Base-by-base conservation (phyloP, 2,797 vertebrate genomes). In the Pseudomugil gertrudae region DNA sequence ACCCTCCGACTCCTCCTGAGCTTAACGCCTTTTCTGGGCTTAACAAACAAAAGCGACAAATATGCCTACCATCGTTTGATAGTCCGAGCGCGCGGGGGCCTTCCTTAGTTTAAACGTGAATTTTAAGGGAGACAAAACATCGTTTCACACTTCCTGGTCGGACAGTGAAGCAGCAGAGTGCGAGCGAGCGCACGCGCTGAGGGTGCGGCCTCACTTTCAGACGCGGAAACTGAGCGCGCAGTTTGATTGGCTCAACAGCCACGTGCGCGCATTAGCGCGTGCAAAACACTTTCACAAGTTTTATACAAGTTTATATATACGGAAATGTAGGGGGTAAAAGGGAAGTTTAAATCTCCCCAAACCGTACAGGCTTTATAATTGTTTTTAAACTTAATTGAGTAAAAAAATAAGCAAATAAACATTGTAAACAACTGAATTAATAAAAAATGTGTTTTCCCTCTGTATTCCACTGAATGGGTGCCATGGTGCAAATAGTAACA, bases 101-200 rank as follows among this genome's bases (percentile, higher is more conserved):
- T 63, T 70, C 59, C 40, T 35, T 52, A 13, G 32, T 24, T 58
- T 29, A 68, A 60, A 21, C 35, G 5, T n/a, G 19, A 43, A n/a
- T 43, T 29, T 51, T 21, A 2, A 23, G 21, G 27, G 17, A 32
- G 23, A 36, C 35, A 27, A 36, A 17, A 3, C 50, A 21, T 10
- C 17, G 60, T 17, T 24, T 38, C 5, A 14, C 36, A 76, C 75
- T 84, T 87, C 82, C 85, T 83, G 75, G 52, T 80, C 56, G 6
- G 7, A 29, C 14, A 3, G 17, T 29, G 10, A 26, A 53, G 5
- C 11, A 21, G 29, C 3, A 29, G 47, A 4, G 3, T 1, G 27
- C 36, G 15, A 0, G n/a, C 15, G 26, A n/a, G n/a, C n/a, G n/a
- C n/a, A n/a, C 19, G 45, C 32, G 48, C 19, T 50, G 63, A 19